These are phyloP conservation scores for Sisyra terminalis DNA, from an alignment of 2,888 invertebrate genomes.

Conservation along the genomic window DNA sequence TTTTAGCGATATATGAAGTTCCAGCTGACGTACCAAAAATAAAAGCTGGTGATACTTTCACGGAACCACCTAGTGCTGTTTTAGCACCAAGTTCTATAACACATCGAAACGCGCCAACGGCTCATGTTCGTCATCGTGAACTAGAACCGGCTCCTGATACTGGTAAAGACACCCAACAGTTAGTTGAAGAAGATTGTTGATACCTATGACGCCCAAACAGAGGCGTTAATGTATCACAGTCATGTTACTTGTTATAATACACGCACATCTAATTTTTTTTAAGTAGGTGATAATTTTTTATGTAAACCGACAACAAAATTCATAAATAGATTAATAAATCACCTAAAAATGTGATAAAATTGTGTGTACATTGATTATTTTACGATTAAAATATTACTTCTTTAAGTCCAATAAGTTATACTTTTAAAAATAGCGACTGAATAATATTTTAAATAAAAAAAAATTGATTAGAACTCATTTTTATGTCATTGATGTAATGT, in stretches of 20 bases:
- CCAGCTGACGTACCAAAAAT: conserved; percentile 55
- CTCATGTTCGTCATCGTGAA: conserved; percentile 57
- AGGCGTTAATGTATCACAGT: neutral
- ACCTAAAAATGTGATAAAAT: neutral
- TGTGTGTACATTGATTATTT: no score
- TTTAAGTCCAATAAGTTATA: no score
- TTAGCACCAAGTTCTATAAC: conserved; percentile 70
- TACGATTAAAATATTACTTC: no score
- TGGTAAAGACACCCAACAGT: conserved; percentile 79
- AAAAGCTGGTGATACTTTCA: conserved; percentile 37
- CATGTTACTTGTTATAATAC: conserved; percentile 4
- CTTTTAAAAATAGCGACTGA: no score
- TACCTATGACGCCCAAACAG: conserved; percentile 11
- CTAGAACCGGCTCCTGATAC: conserved; percentile 74
- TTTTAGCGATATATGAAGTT: conserved; percentile 65
- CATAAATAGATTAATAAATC: neutral
- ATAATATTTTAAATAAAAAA: no score
- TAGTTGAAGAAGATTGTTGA: conserved; percentile 77
- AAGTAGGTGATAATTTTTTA: neutral
- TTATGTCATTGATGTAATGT: no score
- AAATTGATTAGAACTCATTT: no score
- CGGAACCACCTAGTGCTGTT: conserved; percentile 51
- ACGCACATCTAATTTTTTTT: conserved; percentile 1
- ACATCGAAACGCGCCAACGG: conserved; percentile 51
- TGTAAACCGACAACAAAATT: conserved; percentile 2